Base-by-base conservation (phyloP, 2,888 invertebrate species). In the Salticus scenicus region DNA sequence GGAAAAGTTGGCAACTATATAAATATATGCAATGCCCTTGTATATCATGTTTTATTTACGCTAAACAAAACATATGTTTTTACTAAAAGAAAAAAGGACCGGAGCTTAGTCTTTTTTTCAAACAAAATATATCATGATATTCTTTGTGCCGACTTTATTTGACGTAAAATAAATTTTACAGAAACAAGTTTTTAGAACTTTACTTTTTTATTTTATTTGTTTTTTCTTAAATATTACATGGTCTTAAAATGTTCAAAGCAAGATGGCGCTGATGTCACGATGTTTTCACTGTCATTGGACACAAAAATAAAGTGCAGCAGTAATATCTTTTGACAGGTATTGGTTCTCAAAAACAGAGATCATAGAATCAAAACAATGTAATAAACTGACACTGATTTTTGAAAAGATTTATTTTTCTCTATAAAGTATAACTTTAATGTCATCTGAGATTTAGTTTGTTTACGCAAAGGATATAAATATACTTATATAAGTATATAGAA, bases 251-350 rank as follows among this genome's bases (percentile, higher is more conserved):
- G 69, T 70, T 69, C 69, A 77, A 67, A 69, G 51, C 51, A 69
- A 77, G 77, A 77, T 77, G 77, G 69, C 57, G 77, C 57, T 77
- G 57, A 41, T 57, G 69, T 70, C 57, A 37, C 57, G 27, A 57
- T 51, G 37, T 37, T 37, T 67, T 76, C 76, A 69, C 31, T 33
- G 70, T 24, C 69, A 37, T 31, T 69, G 51, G 20, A 70, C 27
- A 41, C 30, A 47, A 63, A 75, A 30, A 67, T 42, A 67, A 77
- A 77, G 51, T 77, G 70, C 33, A 63, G 12, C 70, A 51, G 57
- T 77, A 70, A 77, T 66, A 28, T 66, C 12, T 47, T 42, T 67
- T 76, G 77, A 77, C 77, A 69, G 77, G 77, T 77, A 77, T 77
- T 77, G 37, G 69, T 70, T 77, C 70, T 20, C 70, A 77, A 47